phyloP scores from a whole-genome alignment of 2,888 invertebrate genomes.

The Alsophila aescularia region DNA sequence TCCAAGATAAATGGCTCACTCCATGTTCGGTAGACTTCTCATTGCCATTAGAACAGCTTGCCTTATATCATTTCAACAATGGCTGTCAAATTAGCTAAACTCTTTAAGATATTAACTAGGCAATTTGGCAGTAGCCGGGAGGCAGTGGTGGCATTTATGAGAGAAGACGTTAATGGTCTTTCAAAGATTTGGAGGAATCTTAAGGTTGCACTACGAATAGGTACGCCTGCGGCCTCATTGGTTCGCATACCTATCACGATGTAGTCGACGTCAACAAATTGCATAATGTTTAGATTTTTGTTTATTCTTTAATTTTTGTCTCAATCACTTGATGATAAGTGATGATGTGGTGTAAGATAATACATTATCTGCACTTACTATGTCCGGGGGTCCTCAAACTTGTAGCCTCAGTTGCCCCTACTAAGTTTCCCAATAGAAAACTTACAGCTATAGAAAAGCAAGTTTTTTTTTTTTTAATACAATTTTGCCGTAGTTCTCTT shows the following conservation, averaged over 20 bases:
- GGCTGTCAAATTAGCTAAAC: conserved; percentile 24
- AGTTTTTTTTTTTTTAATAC: too few species aligned
- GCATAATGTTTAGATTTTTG: too few species aligned
- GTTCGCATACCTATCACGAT: neutral
- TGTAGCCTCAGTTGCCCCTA: too few species aligned
- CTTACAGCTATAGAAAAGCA: too few species aligned
- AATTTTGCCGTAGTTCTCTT: too few species aligned
- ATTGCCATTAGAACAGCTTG: conserved; percentile 10
- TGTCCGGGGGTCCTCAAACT: too few species aligned
- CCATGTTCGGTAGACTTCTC: conserved; percentile 4
- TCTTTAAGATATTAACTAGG: conserved; percentile 20
- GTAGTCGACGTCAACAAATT: too few species aligned
- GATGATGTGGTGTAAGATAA: too few species aligned
- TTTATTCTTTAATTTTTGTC: too few species aligned
- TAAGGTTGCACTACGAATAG: neutral
- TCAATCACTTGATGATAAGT: too few species aligned
- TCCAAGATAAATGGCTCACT: conserved; percentile 6
- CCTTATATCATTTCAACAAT: conserved; percentile 15
- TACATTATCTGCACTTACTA: too few species aligned
- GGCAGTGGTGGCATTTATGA: conserved; percentile 33
- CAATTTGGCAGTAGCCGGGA: conserved; percentile 25
- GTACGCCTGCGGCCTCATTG: neutral
- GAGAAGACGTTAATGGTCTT: conserved; percentile 9
- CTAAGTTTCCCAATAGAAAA: too few species aligned
- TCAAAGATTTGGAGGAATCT: neutral